Evolutionary conservation across 2,113 vertebrate species (phyloP), one percentile per base, ranked within the genome.

Genomic region (Grus americana): DNA sequence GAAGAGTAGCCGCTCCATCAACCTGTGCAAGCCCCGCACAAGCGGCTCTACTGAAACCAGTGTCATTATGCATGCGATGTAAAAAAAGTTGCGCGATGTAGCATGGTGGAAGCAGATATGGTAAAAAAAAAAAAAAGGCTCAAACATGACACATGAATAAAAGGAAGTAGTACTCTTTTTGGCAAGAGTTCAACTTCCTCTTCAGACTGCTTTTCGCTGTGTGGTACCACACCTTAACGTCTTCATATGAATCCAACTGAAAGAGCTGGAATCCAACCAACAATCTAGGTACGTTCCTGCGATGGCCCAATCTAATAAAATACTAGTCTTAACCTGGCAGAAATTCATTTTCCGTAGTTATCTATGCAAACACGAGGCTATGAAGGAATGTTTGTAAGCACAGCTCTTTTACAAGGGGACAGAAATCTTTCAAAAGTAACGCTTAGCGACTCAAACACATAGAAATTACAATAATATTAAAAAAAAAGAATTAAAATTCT

Each of bases 71-170:
- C 47, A 13, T 1, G 4, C 23, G 55, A 47, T 68, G 47, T 0
- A 14, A 15, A 40, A n/a, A 49, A 16, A 1, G 0, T 24, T 4
- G 0, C 32, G 23, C 6, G 0, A 2, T 0, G 29, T 24, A 19
- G 73, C 2, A 9, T 29, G 61, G 30, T 8, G 26, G 24, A 61
- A 72, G 80, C 67, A 95, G 80, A 47, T 38, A 57, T 0, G 12
- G 75, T 12, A 8, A 67, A 72, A 91, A 42, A 42, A 58, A 7
- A 67, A 72, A 91, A 42, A 42, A 58, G 70, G n/a, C 70, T 84
- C 22, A 1, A 86, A 68, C 54, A 3, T 7, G 6, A 38, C 54
- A 52, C 34, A 66, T 0, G 15, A 81, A 67, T 40, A 55, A 44
- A 88, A 63, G 78, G 74, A 88, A 96, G 88, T 17, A 79, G 62